These are phyloP conservation scores for Carabus problematicus DNA, from an alignment of 2,888 invertebrate genomes.

Conservation along the genomic window DNA sequence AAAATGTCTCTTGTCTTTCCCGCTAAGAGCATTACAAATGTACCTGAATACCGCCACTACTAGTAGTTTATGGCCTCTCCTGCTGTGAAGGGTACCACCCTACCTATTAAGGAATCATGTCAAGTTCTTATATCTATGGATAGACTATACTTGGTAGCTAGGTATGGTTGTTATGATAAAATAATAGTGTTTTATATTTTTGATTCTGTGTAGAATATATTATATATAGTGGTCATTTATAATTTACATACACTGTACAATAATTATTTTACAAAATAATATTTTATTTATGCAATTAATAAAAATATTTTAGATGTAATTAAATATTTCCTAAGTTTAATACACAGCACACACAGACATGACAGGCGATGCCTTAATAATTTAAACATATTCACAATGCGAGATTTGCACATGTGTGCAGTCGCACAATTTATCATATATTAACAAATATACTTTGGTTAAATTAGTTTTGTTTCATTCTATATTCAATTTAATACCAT, in stretches of 20 bases:
- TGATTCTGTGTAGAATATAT: constrained; percentile 42
- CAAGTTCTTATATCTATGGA: too few relatives aligned
- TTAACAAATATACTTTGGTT: constrained; percentile 51
- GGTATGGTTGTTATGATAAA: too few relatives aligned
- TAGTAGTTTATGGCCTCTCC: too few relatives aligned
- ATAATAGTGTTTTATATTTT: not conserved
- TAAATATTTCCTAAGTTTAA: constrained; percentile 46
- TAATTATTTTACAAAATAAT: constrained; percentile 49
- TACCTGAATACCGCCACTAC: too few relatives aligned
- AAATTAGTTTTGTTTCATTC: constrained; percentile 51
- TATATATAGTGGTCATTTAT: constrained; percentile 42
- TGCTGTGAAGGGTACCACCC: too few relatives aligned
- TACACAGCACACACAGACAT: constrained; percentile 45
- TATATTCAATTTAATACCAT: constrained; percentile 52
- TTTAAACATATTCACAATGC: constrained; percentile 44
- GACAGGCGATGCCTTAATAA: constrained; percentile 37
- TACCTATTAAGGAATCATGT: too few relatives aligned
- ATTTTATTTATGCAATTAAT: constrained; percentile 47
- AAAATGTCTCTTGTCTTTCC: too few relatives aligned
- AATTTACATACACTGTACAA: constrained; percentile 49
- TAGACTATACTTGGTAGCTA: too few relatives aligned
- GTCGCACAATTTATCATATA: not conserved
- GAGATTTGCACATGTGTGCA: constrained; percentile 10
- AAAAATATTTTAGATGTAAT: constrained; percentile 45
- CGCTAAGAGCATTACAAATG: too few relatives aligned